Percentiles rank a stretch among this genome's conserved stretches.
Conservation (phyloP, 2,113 vertebrate genomes). For the Corythornis madagascariensis region DNA sequence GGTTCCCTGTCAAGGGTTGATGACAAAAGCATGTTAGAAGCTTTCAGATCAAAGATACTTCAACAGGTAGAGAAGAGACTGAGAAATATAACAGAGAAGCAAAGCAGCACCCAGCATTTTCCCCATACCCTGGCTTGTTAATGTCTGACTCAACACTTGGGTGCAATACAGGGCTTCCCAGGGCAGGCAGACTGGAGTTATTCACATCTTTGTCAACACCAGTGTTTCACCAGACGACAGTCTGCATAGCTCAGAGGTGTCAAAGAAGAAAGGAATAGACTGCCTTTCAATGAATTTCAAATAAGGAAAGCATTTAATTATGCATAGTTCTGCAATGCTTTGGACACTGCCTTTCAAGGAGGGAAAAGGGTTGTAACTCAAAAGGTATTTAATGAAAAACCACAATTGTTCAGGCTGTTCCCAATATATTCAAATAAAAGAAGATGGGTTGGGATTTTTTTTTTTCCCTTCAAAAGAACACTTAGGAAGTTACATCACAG, state of each 20-base stretch:
- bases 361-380: not conserved
- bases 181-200: not conserved
- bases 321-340: not conserved
- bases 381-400: conserved; percentile 39
- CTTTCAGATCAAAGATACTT: not conserved
- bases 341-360: conserved; percentile 7
- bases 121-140: not conserved
- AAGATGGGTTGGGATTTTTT: not conserved
- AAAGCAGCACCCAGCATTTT: not conserved
- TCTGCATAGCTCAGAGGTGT: not conserved
- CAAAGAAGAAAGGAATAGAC: not conserved
- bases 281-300: conserved; percentile 1
- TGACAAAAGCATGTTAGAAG: not conserved
- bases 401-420: not conserved
- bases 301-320: conserved; percentile 17
- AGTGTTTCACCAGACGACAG: not conserved
- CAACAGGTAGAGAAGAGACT: not conserved
- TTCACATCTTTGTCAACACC: not conserved
- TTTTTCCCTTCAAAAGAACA: not conserved
- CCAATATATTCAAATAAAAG: conserved; percentile 26
- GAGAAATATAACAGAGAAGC: not conserved
- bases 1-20: not conserved
- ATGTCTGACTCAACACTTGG: not conserved
- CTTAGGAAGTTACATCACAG: conserved; percentile 44
- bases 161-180: not conserved